Evolutionary conservation across 2,113 vertebrate species (phyloP).

Genomic region (Spea multiplicata): DNA sequence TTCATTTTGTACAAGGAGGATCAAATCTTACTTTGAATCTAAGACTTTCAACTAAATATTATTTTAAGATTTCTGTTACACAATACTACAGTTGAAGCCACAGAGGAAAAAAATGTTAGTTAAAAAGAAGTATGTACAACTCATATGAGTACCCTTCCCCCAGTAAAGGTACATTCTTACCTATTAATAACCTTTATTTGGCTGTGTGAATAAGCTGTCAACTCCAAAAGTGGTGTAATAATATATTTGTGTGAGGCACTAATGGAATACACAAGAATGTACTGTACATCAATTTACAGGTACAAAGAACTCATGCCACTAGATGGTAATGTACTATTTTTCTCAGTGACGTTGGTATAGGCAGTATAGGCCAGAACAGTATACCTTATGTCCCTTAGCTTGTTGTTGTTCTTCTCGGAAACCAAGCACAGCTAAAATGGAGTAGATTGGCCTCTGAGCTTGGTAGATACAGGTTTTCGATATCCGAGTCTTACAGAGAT

Average conservation of each 20-base stretch:
- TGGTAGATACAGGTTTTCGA: no score
- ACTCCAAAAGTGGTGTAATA: background rate
- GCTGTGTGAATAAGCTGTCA: background rate
- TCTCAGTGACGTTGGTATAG: background rate
- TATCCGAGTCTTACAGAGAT: no score
- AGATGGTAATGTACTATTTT: background rate
- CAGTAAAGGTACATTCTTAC: background rate
- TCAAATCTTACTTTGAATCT: background rate
- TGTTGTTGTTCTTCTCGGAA: no score
- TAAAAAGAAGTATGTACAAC: background rate
- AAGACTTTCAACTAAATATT: no score
- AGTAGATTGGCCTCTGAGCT: no score
- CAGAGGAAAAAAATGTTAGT: background rate
- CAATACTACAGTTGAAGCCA: background rate
- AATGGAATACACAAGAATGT: conserved; percentile 3
- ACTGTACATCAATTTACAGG: background rate
- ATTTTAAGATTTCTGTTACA: background rate
- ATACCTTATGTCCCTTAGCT: no score
- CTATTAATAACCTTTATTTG: no score
- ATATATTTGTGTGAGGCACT: background rate
- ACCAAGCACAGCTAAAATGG: no score
- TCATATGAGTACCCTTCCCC: background rate
- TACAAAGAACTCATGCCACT: background rate
- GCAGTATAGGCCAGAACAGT: no score
- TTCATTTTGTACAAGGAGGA: no score